Percentiles rank a stretch among this genome's conserved stretches.
Conservation (phyloP, 2,113 vertebrate genomes). For the Platanista minor region DNA sequence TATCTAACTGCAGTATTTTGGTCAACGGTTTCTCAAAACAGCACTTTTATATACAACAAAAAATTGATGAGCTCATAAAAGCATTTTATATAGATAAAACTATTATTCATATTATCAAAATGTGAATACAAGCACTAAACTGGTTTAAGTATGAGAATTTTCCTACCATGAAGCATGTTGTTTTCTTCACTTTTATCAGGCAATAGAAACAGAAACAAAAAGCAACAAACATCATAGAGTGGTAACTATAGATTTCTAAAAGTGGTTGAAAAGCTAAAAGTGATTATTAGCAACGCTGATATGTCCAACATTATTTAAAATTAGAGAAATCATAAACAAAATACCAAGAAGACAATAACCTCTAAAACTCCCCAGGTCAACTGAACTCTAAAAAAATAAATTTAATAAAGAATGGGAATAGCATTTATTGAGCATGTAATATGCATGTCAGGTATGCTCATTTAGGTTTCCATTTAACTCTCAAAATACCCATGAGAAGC, state of each 20-base stretch:
- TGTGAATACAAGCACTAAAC: constrained; percentile 1
- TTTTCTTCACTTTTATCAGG: constrained; percentile 21
- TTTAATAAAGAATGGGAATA: neutral
- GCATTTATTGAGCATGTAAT: neutral
- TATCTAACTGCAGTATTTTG: constrained; percentile 73
- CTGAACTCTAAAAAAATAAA: neutral
- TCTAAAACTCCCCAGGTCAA: neutral
- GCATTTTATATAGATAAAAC: constrained; percentile 73
- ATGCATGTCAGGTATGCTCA: neutral
- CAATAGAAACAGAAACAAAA: constrained; percentile 1
- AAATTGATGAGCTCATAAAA: constrained; percentile 73
- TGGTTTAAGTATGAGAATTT: constrained; percentile 17
- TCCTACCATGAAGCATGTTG: neutral
- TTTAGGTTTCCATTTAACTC: neutral
- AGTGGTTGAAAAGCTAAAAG: neutral
- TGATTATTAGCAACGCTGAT: neutral
- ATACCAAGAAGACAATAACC: neutral
- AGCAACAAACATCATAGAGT: neutral
- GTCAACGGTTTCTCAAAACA: constrained; percentile 74
- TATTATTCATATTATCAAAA: constrained; percentile 63
- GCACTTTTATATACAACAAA: constrained; percentile 64
- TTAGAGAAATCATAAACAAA: neutral
- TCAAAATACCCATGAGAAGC: neutral
- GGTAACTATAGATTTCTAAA: constrained; percentile 27
- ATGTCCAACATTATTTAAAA: neutral